Percentiles rank a stretch among this genome's conserved stretches.
These are phyloP conservation scores for Ascaphus truei DNA, from an alignment of 2,113 vertebrate species.

Conservation along the genomic window DNA sequence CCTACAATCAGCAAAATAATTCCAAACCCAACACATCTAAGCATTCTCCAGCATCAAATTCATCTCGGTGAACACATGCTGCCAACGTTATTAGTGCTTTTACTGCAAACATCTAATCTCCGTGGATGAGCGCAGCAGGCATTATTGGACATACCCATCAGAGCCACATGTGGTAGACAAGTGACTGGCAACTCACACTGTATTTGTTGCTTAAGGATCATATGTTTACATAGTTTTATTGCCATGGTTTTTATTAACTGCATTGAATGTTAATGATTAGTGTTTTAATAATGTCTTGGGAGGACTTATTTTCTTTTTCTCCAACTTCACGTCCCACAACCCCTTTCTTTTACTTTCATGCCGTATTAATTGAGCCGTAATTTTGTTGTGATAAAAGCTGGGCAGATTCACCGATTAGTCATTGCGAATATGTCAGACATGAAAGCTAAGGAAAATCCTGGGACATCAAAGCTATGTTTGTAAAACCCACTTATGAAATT, in stretches of 20 bases:
- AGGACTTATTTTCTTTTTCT: background rate
- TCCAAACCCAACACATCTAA: too few relatives aligned
- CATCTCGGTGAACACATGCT: background rate
- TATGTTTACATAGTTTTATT: conserved; percentile 12
- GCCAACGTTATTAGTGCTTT: background rate
- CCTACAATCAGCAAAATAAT: too few relatives aligned
- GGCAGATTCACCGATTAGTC: conserved; percentile 2
- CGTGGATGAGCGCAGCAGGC: background rate
- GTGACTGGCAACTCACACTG: background rate
- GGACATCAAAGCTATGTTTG: background rate
- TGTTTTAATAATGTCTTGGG: conserved; percentile 1
- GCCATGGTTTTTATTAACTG: conserved; percentile 9
- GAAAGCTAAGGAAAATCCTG: background rate
- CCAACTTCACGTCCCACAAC: background rate
- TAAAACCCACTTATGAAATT: background rate
- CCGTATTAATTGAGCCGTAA: background rate
- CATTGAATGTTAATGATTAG: conserved; percentile 9
- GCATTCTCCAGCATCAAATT: too few relatives aligned
- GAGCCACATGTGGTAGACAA: background rate
- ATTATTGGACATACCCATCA: background rate
- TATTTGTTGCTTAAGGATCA: background rate
- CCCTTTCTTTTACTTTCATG: conserved; percentile 1
- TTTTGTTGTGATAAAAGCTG: conserved; percentile 12
- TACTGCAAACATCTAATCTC: conserved; percentile 16
- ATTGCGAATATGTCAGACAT: background rate